Conservation (phyloP, 1,140 invertebrate species). For the Sinonovacula constricta region DNA sequence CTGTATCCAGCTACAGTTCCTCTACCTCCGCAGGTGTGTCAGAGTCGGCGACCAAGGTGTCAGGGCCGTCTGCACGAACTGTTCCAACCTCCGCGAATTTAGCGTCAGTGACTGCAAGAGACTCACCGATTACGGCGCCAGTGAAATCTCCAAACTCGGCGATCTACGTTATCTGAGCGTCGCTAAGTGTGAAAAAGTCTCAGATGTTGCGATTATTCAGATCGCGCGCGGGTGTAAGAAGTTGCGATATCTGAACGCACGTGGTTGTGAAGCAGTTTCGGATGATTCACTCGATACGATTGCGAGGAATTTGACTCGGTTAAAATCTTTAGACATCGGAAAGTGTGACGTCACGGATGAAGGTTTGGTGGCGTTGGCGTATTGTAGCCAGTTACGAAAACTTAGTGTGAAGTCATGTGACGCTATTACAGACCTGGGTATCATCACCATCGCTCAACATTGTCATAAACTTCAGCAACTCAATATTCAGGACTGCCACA, state of each 20-base stretch:
- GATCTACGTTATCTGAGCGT: constrained; percentile 92
- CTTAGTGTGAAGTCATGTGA: constrained; percentile 93
- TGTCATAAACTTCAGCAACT: constrained; percentile 81
- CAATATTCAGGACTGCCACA: constrained; percentile 93
- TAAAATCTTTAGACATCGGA: constrained; percentile 92
- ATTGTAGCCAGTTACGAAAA: constrained; percentile 94
- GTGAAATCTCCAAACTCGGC: constrained; percentile 92
- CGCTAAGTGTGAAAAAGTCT: constrained; percentile 93
- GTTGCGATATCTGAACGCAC: constrained; percentile 91
- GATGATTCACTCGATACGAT: constrained; percentile 92
- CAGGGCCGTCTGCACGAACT: constrained; percentile 89
- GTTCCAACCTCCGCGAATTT: constrained; percentile 86
- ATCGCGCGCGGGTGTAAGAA: constrained; percentile 93
- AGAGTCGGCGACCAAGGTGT: constrained; percentile 75
- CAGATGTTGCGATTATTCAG: constrained; percentile 94
- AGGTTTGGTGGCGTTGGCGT: constrained; percentile 89
- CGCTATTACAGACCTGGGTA: constrained; percentile 90
- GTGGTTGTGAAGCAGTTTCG: constrained; percentile 94
- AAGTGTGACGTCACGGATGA: constrained; percentile 95
- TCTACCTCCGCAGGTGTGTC: constrained; percentile 92
- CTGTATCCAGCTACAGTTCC: constrained; percentile 90
- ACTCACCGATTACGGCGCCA: constrained; percentile 94
- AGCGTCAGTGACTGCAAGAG: constrained; percentile 93
- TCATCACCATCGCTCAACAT: constrained; percentile 89
- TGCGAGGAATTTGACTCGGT: constrained; percentile 88